A percentile compares a stretch with the other conserved stretches of the same genome.
phyloP scores from a whole-genome alignment of 2,113 vertebrate genomes.

The Myxocyprinus asiaticus region DNA sequence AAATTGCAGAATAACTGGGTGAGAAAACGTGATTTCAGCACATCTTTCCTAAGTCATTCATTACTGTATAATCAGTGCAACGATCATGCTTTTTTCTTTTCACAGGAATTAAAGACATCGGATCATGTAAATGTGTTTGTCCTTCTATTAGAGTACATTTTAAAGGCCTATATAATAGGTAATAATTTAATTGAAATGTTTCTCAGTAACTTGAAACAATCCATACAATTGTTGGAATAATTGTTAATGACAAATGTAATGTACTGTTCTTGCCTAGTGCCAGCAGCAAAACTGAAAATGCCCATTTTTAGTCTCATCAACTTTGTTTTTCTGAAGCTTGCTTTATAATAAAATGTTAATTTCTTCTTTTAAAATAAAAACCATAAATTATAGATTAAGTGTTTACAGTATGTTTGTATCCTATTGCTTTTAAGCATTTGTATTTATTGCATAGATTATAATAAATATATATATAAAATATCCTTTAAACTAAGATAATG shows the following conservation, averaged over 20 bases:
- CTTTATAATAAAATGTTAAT: neutral
- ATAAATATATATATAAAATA: neutral
- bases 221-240: conserved; percentile 29
- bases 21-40: neutral
- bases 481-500: neutral
- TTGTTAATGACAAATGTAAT: conserved; percentile 24
- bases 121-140: neutral
- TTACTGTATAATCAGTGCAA: neutral
- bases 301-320: neutral
- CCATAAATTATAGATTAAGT: conserved; percentile 4
- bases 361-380: neutral
- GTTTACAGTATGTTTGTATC: conserved; percentile 29
- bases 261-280: neutral
- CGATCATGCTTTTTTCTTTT: neutral
- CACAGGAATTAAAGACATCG: conserved; percentile 40
- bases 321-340: neutral
- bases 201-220: conserved; percentile 42
- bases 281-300: neutral
- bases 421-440: conserved; percentile 28
- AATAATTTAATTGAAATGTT: neutral
- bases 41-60: neutral
- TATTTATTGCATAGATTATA: conserved; percentile 47
- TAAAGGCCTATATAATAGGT: conserved; percentile 18
- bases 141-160: neutral
- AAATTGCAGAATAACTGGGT: conserved; percentile 79